A percentile compares a stretch with the other conserved stretches of the same genome.
phyloP scores from a whole-genome alignment of 2,888 invertebrate species.

The Meiosimyza platycephala region DNA sequence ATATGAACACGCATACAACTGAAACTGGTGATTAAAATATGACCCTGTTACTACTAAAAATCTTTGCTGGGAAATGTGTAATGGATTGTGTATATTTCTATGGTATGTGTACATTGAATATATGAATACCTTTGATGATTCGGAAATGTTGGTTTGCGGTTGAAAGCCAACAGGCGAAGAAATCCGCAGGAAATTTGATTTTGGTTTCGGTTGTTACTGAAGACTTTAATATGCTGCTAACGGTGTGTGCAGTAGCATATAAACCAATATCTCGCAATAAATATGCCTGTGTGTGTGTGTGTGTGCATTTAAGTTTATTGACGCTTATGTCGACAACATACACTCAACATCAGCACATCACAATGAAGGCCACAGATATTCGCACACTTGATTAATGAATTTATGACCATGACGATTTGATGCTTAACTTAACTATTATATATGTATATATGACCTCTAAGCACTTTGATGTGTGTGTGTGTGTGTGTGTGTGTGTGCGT shows the following conservation, averaged over 20 bases:
- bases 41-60: too few species aligned
- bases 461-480: neutral
- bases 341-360: constrained; percentile 20
- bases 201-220: constrained; percentile 1
- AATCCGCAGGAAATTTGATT: neutral
- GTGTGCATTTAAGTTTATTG: constrained; percentile 6
- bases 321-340: neutral
- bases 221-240: neutral
- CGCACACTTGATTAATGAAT: constrained; percentile 40
- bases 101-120: neutral
- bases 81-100: neutral
- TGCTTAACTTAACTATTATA: constrained; percentile 21
- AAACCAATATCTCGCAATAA: neutral
- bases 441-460: neutral
- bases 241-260: too few species aligned
- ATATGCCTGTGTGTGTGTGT: neutral
- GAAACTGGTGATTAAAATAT: too few species aligned
- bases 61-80: neutral
- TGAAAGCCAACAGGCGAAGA: neutral
- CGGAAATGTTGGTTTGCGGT: constrained; percentile 7
- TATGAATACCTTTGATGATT: neutral
- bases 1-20: neutral
- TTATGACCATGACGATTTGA: constrained; percentile 36
- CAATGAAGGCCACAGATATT: constrained; percentile 31
- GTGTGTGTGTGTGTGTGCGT: neutral